A percentile compares a stretch with the other conserved stretches of the same genome.
phyloP scores from a whole-genome alignment of 2,888 invertebrate genomes.

The Ceriagrion tenellum region DNA sequence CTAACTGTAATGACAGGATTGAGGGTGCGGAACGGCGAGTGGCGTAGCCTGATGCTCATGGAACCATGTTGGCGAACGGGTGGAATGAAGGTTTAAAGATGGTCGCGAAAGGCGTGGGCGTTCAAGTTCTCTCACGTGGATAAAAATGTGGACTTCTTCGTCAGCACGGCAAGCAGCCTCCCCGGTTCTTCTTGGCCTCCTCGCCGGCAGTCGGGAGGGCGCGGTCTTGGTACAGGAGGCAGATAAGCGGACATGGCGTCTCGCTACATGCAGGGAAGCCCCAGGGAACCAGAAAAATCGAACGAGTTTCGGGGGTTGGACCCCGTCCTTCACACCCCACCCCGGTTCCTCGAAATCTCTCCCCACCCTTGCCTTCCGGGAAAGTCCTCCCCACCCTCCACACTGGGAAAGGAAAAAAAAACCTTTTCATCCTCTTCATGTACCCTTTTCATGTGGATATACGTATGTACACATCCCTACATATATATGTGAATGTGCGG shows the following conservation, averaged over 20 bases:
- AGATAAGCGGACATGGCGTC: neutral
- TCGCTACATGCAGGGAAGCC: constrained; percentile 14
- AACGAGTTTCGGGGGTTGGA: neutral
- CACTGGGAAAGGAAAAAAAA: neutral
- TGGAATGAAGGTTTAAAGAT: neutral
- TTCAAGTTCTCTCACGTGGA: neutral
- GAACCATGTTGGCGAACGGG: neutral
- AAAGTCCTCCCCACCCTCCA: neutral
- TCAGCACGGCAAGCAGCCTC: constrained; percentile 17
- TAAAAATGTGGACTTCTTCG: neutral
- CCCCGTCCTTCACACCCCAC: neutral
- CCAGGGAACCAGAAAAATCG: constrained; percentile 60
- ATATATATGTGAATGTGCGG: neutral
- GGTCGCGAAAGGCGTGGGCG: neutral
- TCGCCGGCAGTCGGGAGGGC: neutral
- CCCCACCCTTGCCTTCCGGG: neutral
- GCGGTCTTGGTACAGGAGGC: neutral
- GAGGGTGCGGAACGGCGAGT: neutral
- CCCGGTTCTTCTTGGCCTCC: neutral
- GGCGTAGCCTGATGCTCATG: no score
- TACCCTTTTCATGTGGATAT: neutral
- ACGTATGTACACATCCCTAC: neutral
- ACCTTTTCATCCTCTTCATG: neutral
- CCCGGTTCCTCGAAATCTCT: neutral
- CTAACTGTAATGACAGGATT: neutral